A percentile compares a stretch with the other conserved stretches of the same genome.
Evolutionary conservation across 53 echinoderm and acorn worm species (phyloP).

Genomic region (Paracentrotus lividus): DNA sequence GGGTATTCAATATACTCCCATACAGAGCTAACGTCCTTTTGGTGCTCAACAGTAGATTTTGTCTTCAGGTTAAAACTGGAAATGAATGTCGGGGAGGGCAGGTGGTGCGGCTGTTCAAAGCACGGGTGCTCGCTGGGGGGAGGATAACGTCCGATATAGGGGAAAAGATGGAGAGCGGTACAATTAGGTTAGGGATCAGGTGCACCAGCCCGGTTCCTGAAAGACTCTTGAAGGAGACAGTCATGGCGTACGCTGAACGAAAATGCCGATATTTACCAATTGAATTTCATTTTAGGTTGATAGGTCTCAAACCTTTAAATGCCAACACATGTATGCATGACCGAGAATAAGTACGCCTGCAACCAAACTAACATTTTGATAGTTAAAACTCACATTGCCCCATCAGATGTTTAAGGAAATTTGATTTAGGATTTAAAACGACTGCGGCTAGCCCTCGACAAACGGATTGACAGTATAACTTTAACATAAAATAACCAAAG

Average conservation of each 20-base stretch:
- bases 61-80: slow-evolving; percentile 33
- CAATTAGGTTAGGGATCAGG: slow-evolving; percentile 55
- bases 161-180: not conserved
- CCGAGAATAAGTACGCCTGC: not conserved
- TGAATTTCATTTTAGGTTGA: not conserved
- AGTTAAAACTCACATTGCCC: not conserved
- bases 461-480: not conserved
- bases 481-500: not conserved
- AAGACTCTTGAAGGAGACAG: not conserved
- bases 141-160: too few relatives aligned
- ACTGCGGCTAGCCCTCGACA: not conserved
- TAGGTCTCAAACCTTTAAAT: not conserved
- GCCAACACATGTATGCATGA: not conserved
- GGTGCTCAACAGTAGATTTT: not conserved
- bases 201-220: not conserved
- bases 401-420: not conserved
- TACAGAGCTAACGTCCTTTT: not conserved
- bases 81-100: not conserved
- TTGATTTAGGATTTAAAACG: not conserved
- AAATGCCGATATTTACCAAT: not conserved
- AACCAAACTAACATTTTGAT: slow-evolving; percentile 21
- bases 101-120: slow-evolving; percentile 43
- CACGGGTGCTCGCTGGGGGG: slow-evolving; percentile 29
- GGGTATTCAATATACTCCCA: not conserved
- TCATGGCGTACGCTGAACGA: slow-evolving; percentile 4